A percentile compares a stretch with the other conserved stretches of the same genome.
These are phyloP conservation scores for Epinephelus cyanopodus DNA, from an alignment of 2,113 vertebrate species.

Conservation along the genomic window DNA sequence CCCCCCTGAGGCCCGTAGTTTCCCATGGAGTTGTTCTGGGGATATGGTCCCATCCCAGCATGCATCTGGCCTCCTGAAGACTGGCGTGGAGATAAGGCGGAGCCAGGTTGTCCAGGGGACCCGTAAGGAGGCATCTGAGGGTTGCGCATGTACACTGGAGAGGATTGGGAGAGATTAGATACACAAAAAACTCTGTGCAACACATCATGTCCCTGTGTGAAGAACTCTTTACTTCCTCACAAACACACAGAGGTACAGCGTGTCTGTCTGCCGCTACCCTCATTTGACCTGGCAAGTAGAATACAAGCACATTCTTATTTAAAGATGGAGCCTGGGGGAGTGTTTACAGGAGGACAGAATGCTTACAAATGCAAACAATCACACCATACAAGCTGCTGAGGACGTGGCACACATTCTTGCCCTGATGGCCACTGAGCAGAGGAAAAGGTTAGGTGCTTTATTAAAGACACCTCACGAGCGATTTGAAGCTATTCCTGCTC, in stretches of 20 bases:
- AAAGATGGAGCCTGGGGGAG: conserved; percentile 31
- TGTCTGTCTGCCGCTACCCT: conserved; percentile 7
- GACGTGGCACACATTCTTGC: background rate
- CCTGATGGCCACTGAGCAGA: background rate
- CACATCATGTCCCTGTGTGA: conserved; percentile 6
- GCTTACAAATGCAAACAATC: conserved; percentile 42
- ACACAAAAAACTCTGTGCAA: background rate
- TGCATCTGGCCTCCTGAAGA: conserved; percentile 96
- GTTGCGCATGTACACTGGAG: conserved; percentile 95
- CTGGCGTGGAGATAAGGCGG: conserved; percentile 98
- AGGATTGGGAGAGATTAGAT: conserved; percentile 8
- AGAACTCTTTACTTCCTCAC: conserved; percentile 26
- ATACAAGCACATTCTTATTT: conserved; percentile 34
- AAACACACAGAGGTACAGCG: conserved; percentile 12
- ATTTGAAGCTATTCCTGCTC: too few relatives aligned
- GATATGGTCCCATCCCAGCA: conserved; percentile 94
- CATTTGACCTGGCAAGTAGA: conserved; percentile 42
- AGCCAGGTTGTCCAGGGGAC: conserved; percentile 93
- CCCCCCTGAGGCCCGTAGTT: conserved; percentile 94
- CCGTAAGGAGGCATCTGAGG: conserved; percentile 96
- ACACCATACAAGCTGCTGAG: conserved; percentile 23
- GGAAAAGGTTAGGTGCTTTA: too few relatives aligned
- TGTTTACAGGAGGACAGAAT: conserved; percentile 36
- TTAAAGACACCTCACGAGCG: background rate
- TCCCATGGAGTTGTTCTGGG: conserved; percentile 96